Base-by-base conservation (phyloP, 2,113 vertebrate genomes). In the Rhinopomastus cyanomelas region DNA sequence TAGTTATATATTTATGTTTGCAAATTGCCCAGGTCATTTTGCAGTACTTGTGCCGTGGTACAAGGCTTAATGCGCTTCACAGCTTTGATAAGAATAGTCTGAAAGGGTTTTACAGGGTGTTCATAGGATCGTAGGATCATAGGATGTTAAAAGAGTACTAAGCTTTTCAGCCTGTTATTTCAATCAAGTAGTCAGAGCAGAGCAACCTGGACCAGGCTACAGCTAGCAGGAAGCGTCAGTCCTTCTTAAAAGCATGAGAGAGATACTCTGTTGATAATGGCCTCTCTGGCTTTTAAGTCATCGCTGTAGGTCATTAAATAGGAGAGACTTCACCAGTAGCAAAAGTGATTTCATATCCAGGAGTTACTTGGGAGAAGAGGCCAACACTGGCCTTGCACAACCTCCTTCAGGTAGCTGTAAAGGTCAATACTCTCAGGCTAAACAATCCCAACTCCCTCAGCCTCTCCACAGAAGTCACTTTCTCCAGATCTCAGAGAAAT, bases 201-300 rank as follows among this genome's bases (percentile, higher is more conserved):
- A 81, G 26, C 34, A 83, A 27, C 20, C 21, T 12, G 6, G 23
- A 46, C 57, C 53, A 62, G 2, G 8, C 36, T 66, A 22, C 16
- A 91, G 19, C 37, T 93, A 53, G 30, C 7, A 72, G 49, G 12
- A 86, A 86, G 86, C 36, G 69, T 88, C 72, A 89, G 22, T 69
- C 27, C 46, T 46, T 42, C 46, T 90, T 80, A 80, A 77, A 75
- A 94, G 32, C 32, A 30, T 51, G 25, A 91, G 42, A 49, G 85
- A 76, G 29, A 37, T 61, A 13, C n/a, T 87, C 91, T 91, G 55
- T 85, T 95, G 87, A 42, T 79, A 61, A 80, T 65, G 57, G 37
- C 32, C 17, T 91, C 42, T 64, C 64, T 85, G 56, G 59, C 60
- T 91, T 91, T 88, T 48, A 67, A 80, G 83, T 73, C 36, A 42